Evolutionary conservation across 2,113 vertebrate genomes (phyloP).

Genomic region (Podarcis cretensis): DNA sequence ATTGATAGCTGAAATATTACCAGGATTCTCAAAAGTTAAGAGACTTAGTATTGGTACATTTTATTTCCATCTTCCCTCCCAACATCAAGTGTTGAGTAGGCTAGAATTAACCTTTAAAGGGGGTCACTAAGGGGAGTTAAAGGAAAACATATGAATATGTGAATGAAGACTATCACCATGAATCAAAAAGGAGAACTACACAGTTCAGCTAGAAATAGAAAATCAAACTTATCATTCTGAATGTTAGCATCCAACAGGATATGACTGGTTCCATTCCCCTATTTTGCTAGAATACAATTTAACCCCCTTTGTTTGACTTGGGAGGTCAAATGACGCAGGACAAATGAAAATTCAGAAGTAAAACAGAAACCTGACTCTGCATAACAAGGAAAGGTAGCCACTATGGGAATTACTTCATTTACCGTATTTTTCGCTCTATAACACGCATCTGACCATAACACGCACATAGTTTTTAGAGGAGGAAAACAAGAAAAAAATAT

Average conservation of each 20-base stretch:
- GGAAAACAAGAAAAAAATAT: too few relatives aligned
- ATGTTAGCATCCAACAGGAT: not conserved
- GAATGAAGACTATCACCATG: not conserved
- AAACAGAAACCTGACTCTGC: not conserved
- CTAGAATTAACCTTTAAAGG: not conserved
- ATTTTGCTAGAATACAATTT: not conserved
- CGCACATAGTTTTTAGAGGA: too few relatives aligned
- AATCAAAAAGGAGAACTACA: not conserved
- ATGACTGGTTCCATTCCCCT: not conserved
- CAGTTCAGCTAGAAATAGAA: not conserved
- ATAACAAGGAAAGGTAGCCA: slow-evolving; percentile 26
- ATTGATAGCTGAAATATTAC: not conserved
- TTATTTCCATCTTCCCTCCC: not conserved
- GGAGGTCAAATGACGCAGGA: not conserved
- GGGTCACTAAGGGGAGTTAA: not conserved
- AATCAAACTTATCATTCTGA: not conserved
- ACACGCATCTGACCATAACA: too few relatives aligned
- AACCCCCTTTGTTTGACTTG: not conserved
- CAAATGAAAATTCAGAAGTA: slow-evolving; percentile 7
- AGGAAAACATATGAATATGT: not conserved
- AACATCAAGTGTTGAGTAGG: not conserved
- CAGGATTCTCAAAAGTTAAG: not conserved
- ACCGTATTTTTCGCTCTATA: too few relatives aligned
- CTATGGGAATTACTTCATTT: not conserved
- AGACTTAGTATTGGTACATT: not conserved